These are phyloP conservation scores for Limenitis camilla DNA, from an alignment of 2,888 invertebrate genomes.

Conservation along the genomic window DNA sequence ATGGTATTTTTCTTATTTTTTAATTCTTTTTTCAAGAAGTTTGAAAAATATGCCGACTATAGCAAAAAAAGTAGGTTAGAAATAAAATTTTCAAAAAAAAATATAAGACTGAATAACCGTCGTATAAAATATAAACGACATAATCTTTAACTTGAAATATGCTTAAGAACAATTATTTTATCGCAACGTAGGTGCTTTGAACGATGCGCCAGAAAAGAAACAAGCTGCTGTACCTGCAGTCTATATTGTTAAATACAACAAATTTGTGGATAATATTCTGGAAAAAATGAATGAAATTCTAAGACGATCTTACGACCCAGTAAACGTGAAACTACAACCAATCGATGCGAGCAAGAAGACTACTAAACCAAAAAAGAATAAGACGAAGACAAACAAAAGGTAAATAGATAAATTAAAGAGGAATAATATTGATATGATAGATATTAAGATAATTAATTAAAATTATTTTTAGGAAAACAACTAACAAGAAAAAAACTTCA, in stretches of 20 bases:
- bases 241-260: slow-evolving; percentile 87
- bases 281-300: slow-evolving; percentile 87
- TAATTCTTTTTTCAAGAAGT: too few relatives aligned
- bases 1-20: too few relatives aligned
- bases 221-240: slow-evolving; percentile 77
- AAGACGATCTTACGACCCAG: slow-evolving; percentile 87
- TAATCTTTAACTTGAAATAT: too few relatives aligned
- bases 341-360: slow-evolving; percentile 71
- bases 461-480: slow-evolving; percentile 45
- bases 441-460: too few relatives aligned
- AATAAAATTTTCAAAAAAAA: too few relatives aligned
- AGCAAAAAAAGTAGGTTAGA: too few relatives aligned
- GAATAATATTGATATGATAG: too few relatives aligned
- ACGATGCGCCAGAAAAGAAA: slow-evolving; percentile 50
- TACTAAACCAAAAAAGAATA: slow-evolving; percentile 65
- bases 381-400: slow-evolving; percentile 57
- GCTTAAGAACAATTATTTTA: too few relatives aligned
- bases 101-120: too few relatives aligned
- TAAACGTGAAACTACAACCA: slow-evolving; percentile 82
- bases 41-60: too few relatives aligned
- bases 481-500: slow-evolving; percentile 58
- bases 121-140: too few relatives aligned
- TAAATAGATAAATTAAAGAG: too few relatives aligned
- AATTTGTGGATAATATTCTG: slow-evolving; percentile 88
- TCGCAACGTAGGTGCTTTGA: slow-evolving; percentile 63